phyloP scores from a whole-genome alignment of 2,888 invertebrate species.

The Graphium colonna region DNA sequence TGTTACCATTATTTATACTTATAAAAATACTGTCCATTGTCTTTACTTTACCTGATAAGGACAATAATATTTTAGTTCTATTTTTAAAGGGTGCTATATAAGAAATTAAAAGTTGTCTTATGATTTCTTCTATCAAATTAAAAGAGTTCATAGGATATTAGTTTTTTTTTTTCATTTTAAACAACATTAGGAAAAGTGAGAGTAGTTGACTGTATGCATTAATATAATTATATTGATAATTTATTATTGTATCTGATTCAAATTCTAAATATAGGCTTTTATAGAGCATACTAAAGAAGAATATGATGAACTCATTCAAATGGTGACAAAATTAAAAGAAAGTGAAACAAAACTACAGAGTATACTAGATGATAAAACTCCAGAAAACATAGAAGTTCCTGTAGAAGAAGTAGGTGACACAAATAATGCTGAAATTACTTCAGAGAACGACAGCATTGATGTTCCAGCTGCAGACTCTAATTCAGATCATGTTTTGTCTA shows the following conservation, averaged over 20 bases:
- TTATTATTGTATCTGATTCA: constrained; percentile 27
- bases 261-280: constrained; percentile 68
- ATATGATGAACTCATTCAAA: constrained; percentile 82
- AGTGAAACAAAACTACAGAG: constrained; percentile 84
- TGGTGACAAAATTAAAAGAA: constrained; percentile 84
- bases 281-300: constrained; percentile 76
- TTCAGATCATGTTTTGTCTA: constrained; percentile 41
- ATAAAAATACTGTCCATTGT: too few species aligned
- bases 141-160: too few species aligned
- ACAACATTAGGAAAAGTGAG: too few species aligned
- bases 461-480: constrained; percentile 27
- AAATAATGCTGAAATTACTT: constrained; percentile 32
- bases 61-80: constrained; percentile 24
- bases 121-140: too few species aligned
- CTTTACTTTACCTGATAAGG: constrained; percentile 1
- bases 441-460: constrained; percentile 32
- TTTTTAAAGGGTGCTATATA: too few species aligned
- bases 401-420: constrained; percentile 42
- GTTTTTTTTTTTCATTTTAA: too few species aligned
- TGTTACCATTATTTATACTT: constrained; percentile 25
- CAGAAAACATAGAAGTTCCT: constrained; percentile 61
- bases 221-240: too few species aligned
- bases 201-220: too few species aligned
- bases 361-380: constrained; percentile 64
- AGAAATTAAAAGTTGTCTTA: too few species aligned